Conservation (phyloP, 2,888 invertebrate species). For the Lepidocyrtoides sp. region DNA sequence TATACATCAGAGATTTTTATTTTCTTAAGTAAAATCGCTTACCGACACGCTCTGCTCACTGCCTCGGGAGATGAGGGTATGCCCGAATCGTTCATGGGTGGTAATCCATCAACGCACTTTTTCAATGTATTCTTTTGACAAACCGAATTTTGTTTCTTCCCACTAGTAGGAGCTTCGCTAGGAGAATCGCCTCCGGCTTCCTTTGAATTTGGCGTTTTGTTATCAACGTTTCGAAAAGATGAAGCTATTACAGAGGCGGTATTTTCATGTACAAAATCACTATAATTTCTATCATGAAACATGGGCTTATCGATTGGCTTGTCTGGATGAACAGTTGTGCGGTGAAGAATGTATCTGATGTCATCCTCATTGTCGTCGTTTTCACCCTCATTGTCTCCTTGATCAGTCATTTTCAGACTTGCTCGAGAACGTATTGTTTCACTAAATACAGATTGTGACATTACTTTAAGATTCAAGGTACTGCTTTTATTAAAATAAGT, state of each 20-base stretch:
- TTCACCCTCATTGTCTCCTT: neutral
- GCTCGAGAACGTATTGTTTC: neutral
- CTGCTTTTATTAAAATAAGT: neutral
- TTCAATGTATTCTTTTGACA: conserved; percentile 41
- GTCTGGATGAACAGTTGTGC: neutral
- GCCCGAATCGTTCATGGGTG: conserved; percentile 77
- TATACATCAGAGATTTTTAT: too few relatives aligned
- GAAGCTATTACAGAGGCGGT: conserved; percentile 67
- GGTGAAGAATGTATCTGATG: neutral
- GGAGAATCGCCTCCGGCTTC: neutral
- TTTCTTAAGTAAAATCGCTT: conserved; percentile 42
- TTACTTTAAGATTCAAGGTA: conserved; percentile 3
- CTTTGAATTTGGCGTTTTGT: conserved; percentile 35
- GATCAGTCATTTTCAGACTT: conserved; percentile 4
- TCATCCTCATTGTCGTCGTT: neutral
- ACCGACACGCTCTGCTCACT: conserved; percentile 80
- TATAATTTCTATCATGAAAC: conserved; percentile 39
- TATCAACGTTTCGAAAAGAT: conserved; percentile 69
- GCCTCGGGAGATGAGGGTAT: conserved; percentile 73
- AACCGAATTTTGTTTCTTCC: neutral
- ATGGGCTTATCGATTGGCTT: neutral
- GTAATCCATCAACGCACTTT: conserved; percentile 69
- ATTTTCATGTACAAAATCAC: conserved; percentile 39
- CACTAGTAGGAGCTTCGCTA: neutral
- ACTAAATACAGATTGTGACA: neutral